phyloP scores from a whole-genome alignment of 1,140 invertebrate species.

The Lineus longissimus region DNA sequence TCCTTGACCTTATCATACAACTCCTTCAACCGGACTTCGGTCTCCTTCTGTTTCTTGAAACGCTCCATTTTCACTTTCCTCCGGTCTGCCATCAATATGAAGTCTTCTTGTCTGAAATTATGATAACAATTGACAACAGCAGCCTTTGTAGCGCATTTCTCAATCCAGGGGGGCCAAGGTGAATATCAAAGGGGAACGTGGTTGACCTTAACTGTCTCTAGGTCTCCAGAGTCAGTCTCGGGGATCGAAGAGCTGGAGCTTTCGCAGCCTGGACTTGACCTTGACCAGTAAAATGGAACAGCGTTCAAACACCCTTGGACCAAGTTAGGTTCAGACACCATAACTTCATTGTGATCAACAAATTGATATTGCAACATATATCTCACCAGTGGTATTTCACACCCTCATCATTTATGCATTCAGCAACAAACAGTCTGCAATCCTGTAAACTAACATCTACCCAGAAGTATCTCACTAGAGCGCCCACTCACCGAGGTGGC shows the following conservation, averaged over 20 bases:
- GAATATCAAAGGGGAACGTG: not conserved
- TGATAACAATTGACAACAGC: not conserved
- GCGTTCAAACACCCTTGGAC: too few relatives aligned
- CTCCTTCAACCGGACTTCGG: slow-evolving; percentile 66
- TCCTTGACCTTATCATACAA: slow-evolving; percentile 59
- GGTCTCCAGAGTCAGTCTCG: not conserved
- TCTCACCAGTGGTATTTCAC: too few relatives aligned
- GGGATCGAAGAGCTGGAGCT: not conserved
- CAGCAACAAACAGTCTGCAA: too few relatives aligned
- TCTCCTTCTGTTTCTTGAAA: slow-evolving; percentile 74
- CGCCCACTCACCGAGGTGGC: not conserved
- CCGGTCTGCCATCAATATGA: slow-evolving; percentile 15
- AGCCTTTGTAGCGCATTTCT: not conserved
- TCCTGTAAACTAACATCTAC: too few relatives aligned
- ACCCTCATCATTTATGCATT: too few relatives aligned
- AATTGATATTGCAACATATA: too few relatives aligned
- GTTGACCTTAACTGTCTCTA: not conserved
- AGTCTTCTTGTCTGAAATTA: not conserved
- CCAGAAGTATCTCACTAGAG: too few relatives aligned
- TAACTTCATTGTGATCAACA: not conserved
- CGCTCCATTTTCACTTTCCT: slow-evolving; percentile 69
- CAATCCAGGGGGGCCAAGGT: not conserved
- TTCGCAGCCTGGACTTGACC: too few relatives aligned
- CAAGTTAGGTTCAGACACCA: too few relatives aligned
- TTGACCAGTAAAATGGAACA: too few relatives aligned